These are phyloP conservation scores for Serranus cabrilla DNA, from an alignment of 2,797 vertebrate genomes.

Conservation along the genomic window DNA sequence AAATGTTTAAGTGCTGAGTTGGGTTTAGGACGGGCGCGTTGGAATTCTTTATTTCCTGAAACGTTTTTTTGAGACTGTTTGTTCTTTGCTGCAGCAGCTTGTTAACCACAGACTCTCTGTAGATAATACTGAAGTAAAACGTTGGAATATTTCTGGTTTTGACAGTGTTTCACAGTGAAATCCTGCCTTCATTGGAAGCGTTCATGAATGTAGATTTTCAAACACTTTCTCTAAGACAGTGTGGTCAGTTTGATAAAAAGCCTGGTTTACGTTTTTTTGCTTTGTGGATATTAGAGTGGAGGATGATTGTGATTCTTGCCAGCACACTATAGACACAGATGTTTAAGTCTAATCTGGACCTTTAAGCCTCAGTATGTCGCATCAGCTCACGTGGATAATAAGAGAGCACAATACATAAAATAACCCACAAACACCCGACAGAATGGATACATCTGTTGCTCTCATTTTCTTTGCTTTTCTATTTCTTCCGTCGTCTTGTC, in stretches of 20 bases:
- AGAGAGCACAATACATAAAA: conserved; percentile 19
- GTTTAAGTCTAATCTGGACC: conserved; percentile 26
- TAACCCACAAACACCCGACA: conserved; percentile 9
- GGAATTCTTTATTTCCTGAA: not conserved
- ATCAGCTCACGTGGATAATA: conserved; percentile 9
- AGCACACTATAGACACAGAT: conserved; percentile 38
- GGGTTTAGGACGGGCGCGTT: not conserved
- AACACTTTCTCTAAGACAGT: conserved; percentile 8
- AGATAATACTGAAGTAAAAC: conserved; percentile 1
- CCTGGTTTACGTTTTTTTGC: conserved; percentile 15
- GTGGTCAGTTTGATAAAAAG: not conserved
- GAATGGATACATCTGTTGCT: not conserved
- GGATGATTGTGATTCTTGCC: conserved; percentile 36
- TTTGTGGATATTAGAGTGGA: conserved; percentile 3
- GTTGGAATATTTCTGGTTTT: conserved; percentile 1
- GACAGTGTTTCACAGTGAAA: conserved; percentile 22
- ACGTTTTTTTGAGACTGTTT: not conserved
- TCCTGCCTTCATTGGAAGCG: conserved; percentile 5
- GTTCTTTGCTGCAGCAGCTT: conserved; percentile 14
- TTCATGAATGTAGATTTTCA: conserved; percentile 45
- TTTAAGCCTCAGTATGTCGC: conserved; percentile 27
- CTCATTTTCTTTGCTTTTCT: not conserved
- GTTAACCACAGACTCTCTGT: conserved; percentile 5
- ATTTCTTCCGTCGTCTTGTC: conserved; percentile 7
- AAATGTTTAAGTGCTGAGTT: conserved; percentile 17